Conservation (phyloP, 1,140 invertebrate species). For the Pissodes strobi region DNA sequence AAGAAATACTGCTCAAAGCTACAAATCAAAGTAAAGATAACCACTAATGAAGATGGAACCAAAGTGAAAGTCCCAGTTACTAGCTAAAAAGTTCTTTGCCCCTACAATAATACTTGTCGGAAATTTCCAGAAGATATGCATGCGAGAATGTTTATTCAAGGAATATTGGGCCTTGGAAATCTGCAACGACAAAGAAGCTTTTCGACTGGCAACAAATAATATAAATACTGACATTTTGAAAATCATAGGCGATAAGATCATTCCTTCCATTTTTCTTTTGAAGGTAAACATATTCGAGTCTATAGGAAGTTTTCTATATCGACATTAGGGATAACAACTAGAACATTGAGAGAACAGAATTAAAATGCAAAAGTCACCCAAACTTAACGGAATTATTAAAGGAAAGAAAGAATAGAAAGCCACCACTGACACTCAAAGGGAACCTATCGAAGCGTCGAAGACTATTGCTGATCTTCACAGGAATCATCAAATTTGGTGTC, state of each 20-base stretch:
- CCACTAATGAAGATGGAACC: too few species aligned
- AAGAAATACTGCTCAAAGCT: too few species aligned
- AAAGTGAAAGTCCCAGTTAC: too few species aligned
- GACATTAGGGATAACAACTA: not conserved
- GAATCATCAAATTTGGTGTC: not conserved
- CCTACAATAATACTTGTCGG: too few species aligned
- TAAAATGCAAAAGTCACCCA: not conserved
- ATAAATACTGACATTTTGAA: too few species aligned
- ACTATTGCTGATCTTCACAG: slow-evolving; percentile 5
- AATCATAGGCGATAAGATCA: not conserved
- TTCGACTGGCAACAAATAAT: too few species aligned
- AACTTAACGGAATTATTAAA: not conserved
- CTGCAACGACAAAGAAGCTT: too few species aligned
- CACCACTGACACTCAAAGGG: not conserved
- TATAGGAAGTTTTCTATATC: not conserved
- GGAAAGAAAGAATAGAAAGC: not conserved
- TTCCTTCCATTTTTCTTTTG: not conserved
- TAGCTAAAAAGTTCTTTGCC: too few species aligned
- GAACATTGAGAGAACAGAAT: not conserved
- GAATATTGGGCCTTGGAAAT: too few species aligned
- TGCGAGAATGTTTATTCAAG: too few species aligned
- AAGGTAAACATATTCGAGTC: not conserved
- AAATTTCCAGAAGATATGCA: too few species aligned
- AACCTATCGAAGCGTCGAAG: slow-evolving; percentile 3
- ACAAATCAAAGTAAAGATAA: too few species aligned